Conservation (phyloP, 2,113 vertebrate genomes). For the Cranoglanis bouderius region DNA sequence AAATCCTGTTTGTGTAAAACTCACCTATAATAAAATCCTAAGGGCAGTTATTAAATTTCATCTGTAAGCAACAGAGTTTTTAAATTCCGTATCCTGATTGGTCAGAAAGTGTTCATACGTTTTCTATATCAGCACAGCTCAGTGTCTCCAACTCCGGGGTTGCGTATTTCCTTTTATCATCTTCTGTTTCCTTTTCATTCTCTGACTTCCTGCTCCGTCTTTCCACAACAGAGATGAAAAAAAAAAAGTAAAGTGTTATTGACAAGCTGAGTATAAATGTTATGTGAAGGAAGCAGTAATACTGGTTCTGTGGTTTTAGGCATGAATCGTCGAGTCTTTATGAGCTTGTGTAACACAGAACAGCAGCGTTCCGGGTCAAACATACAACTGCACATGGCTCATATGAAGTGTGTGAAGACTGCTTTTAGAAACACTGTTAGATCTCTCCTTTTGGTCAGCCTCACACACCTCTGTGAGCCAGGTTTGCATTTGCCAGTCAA, state of each 20-base stretch:
- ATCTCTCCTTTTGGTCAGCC: not conserved
- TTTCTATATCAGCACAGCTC: not conserved
- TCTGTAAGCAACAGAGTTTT: not conserved
- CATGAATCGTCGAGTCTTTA: constrained; percentile 7
- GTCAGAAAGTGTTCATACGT: not conserved
- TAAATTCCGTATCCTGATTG: not conserved
- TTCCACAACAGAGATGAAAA: not conserved
- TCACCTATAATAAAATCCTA: not conserved
- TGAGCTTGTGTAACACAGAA: constrained; percentile 4
- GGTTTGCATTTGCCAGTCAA: constrained; percentile 31
- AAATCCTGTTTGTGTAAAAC: not conserved
- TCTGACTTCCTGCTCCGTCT: constrained; percentile 32
- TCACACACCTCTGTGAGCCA: not conserved
- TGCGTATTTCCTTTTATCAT: constrained; percentile 25
- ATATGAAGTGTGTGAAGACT: not conserved
- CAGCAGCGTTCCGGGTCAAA: not conserved
- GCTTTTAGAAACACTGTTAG: not conserved
- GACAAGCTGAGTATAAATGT: not conserved
- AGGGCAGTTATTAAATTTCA: not conserved
- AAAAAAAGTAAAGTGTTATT: not conserved
- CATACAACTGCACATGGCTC: not conserved
- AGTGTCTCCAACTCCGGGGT: not conserved
- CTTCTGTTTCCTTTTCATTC: constrained; percentile 39
- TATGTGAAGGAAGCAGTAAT: constrained; percentile 13
- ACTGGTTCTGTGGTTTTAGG: constrained; percentile 25